Evolutionary conservation across 2,888 invertebrate genomes (phyloP).

Genomic region (Emmelina monodactyla): DNA sequence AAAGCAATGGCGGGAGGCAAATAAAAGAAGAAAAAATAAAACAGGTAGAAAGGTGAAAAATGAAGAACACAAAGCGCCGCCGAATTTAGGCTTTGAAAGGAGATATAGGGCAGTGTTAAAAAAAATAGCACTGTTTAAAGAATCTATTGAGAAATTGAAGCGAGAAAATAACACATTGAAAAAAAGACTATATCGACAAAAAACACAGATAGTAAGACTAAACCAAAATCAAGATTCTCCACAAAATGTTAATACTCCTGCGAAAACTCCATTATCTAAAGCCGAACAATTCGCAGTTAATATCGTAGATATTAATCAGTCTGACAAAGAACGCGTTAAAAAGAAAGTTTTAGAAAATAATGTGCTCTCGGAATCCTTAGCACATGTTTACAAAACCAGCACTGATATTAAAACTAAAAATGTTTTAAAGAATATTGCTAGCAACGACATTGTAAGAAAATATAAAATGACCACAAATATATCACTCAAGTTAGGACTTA

Average conservation of each 20-base stretch:
- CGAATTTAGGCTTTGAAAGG: not conserved
- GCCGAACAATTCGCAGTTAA: not conserved
- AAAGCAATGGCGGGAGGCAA: not conserved
- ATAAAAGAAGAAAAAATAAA: conserved; percentile 2
- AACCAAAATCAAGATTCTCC: not conserved
- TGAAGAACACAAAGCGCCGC: conserved; percentile 1
- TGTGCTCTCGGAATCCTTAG: conserved; percentile 2
- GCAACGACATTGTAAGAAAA: conserved; percentile 1
- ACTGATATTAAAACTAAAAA: conserved; percentile 2
- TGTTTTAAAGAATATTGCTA: conserved; percentile 3
- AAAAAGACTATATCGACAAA: conserved; percentile 3
- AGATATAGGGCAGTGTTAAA: conserved; percentile 1
- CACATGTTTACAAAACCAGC: conserved; percentile 2
- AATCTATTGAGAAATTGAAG: conserved; percentile 1
- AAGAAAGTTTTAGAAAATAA: not conserved
- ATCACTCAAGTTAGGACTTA: conserved; percentile 1
- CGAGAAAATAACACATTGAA: conserved; percentile 1
- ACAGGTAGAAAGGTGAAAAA: conserved; percentile 2
- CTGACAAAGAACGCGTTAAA: conserved; percentile 2
- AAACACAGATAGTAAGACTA: not conserved
- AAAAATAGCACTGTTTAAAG: conserved; percentile 1
- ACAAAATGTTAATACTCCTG: not conserved
- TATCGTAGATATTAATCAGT: not conserved
- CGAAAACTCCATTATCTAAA: not conserved
- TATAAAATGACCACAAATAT: not conserved